A percentile compares a stretch with the other conserved stretches of the same genome.
Evolutionary conservation across 2,113 vertebrate species (phyloP).

Genomic region (Sprattus sprattus): DNA sequence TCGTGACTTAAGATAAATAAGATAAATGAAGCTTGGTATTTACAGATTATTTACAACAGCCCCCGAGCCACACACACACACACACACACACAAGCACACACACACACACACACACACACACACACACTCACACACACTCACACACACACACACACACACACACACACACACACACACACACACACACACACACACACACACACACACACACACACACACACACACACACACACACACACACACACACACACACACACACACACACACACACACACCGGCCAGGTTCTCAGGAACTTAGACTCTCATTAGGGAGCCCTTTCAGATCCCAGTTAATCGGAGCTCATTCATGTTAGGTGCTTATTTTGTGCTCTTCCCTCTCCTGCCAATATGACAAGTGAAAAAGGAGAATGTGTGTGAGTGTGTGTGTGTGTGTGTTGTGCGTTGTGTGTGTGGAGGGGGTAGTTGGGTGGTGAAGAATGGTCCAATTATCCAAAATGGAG

Average conservation of each 20-base stretch:
- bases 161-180: neutral
- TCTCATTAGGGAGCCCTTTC: neutral
- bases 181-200: too few species aligned
- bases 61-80: too few species aligned
- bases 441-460: constrained; percentile 18
- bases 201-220: too few species aligned
- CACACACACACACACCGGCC: neutral
- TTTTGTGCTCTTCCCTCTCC: neutral
- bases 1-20: neutral
- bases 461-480: constrained; percentile 41
- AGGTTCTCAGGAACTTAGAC: neutral
- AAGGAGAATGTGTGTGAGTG: constrained; percentile 14
- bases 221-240: too few species aligned
- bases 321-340: neutral
- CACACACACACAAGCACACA: too few species aligned
- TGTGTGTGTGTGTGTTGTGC: constrained; percentile 28
- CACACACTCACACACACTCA: neutral
- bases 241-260: neutral
- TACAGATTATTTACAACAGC: too few species aligned
- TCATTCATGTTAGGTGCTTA: neutral
- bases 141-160: neutral
- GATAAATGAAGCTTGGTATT: neutral
- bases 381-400: neutral
- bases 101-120: neutral
- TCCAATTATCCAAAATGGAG: constrained; percentile 60